Evolutionary conservation across 1,140 invertebrate species (phyloP).

Genomic region (Heliconius eleuchia): DNA sequence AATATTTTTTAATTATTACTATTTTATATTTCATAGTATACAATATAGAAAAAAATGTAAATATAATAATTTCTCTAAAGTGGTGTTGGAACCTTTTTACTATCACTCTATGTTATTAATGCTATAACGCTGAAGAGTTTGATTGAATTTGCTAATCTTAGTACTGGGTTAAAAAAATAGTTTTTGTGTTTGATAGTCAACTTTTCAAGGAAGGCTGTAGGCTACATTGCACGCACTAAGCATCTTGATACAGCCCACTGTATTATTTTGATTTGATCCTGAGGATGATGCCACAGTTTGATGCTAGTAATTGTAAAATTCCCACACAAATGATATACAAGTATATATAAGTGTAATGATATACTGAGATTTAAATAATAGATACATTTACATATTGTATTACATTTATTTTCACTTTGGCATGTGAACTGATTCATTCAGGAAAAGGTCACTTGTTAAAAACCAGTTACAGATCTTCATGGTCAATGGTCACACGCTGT

Average conservation of each 20-base stretch:
- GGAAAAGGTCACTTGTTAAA: slow-evolving; percentile 21
- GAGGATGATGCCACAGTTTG: not conserved
- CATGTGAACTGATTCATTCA: slow-evolving; percentile 15
- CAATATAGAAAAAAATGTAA: too few relatives aligned
- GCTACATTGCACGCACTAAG: not conserved
- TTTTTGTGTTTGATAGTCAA: too few relatives aligned
- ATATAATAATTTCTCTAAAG: too few relatives aligned
- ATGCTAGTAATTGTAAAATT: not conserved
- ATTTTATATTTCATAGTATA: too few relatives aligned
- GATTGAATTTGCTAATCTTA: too few relatives aligned
- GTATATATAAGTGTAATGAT: not conserved
- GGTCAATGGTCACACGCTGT: not conserved
- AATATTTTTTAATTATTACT: too few relatives aligned
- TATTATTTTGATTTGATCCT: too few relatives aligned
- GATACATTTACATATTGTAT: not conserved
- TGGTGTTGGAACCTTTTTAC: too few relatives aligned
- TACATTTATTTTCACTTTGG: slow-evolving; percentile 10
- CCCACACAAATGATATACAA: not conserved
- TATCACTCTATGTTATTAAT: too few relatives aligned
- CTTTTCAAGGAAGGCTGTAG: too few relatives aligned
- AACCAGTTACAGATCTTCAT: slow-evolving; percentile 20
- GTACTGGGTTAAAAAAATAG: too few relatives aligned
- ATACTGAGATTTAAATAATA: not conserved
- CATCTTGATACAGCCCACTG: not conserved
- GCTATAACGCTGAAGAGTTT: too few relatives aligned